phyloP scores from a whole-genome alignment of 2,113 vertebrate genomes.

The Nothobranchius kuhntae region DNA sequence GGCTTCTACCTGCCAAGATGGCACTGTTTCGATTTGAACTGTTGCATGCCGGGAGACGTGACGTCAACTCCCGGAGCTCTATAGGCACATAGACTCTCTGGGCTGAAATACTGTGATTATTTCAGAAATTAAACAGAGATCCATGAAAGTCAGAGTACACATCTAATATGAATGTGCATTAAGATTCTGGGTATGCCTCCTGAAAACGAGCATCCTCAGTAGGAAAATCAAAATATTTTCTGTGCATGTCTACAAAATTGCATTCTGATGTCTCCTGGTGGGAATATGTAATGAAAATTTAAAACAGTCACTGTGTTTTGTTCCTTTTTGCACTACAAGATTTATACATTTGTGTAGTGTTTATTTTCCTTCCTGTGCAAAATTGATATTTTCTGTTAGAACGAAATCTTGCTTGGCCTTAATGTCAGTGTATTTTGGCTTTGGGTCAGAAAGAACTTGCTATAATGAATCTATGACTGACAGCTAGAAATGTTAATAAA shows the following conservation, averaged over 20 bases:
- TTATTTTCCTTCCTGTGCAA: not conserved
- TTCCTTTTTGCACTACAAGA: not conserved
- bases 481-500: constrained; percentile 52
- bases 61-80: too few species aligned
- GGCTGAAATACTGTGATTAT: not conserved
- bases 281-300: not conserved
- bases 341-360: not conserved
- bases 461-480: constrained; percentile 52
- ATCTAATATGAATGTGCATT: not conserved
- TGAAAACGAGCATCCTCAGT: not conserved
- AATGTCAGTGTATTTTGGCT: constrained; percentile 16
- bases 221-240: not conserved
- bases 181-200: not conserved
- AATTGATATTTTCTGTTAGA: constrained; percentile 6
- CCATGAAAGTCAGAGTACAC: constrained; percentile 3
- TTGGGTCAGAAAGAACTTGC: constrained; percentile 19
- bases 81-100: constrained; percentile 19
- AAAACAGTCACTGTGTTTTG: constrained; percentile 2
- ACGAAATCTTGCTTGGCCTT: constrained; percentile 1
- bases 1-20: too few species aligned
- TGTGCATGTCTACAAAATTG: not conserved
- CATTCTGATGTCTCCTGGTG: not conserved
- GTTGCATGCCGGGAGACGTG: too few species aligned
- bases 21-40: too few species aligned
- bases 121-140: constrained; percentile 23